These are phyloP conservation scores for Manis pentadactyla DNA, from an alignment of 2,797 vertebrate species.

Conservation along the genomic window DNA sequence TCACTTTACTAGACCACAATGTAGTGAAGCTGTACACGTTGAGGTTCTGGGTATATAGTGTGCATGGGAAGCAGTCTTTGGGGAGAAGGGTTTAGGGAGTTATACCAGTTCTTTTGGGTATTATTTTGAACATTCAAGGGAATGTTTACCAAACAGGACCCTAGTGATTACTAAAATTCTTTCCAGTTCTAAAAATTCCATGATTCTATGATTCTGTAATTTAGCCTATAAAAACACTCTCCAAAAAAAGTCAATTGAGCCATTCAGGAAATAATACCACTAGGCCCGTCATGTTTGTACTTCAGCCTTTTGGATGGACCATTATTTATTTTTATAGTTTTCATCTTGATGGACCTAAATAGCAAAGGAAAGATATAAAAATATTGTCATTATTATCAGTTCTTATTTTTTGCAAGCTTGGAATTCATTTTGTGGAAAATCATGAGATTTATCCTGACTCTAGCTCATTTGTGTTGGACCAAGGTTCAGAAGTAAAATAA, in stretches of 20 bases:
- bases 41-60: too few species aligned
- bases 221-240: constrained; percentile 39
- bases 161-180: constrained; percentile 13
- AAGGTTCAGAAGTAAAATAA: constrained; percentile 61
- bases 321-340: constrained; percentile 70
- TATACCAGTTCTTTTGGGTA: neutral
- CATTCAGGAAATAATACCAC: constrained; percentile 59
- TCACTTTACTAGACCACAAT: neutral
- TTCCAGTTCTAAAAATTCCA: constrained; percentile 46
- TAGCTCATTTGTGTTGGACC: constrained; percentile 70
- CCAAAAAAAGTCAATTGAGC: neutral
- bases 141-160: neutral
- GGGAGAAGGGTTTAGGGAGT: neutral
- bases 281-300: neutral
- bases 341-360: neutral
- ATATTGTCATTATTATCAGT: constrained; percentile 72
- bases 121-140: constrained; percentile 11
- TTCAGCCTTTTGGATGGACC: constrained; percentile 40
- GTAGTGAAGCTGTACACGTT: too few species aligned
- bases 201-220: constrained; percentile 42
- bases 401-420: constrained; percentile 59
- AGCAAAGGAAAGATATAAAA: constrained; percentile 31
- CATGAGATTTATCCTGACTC: constrained; percentile 7
- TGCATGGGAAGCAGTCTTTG: neutral
- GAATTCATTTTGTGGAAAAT: constrained; percentile 50